Evolutionary conservation across 2,888 invertebrate species (phyloP).

Genomic region (Megalurothrips usitatus): DNA sequence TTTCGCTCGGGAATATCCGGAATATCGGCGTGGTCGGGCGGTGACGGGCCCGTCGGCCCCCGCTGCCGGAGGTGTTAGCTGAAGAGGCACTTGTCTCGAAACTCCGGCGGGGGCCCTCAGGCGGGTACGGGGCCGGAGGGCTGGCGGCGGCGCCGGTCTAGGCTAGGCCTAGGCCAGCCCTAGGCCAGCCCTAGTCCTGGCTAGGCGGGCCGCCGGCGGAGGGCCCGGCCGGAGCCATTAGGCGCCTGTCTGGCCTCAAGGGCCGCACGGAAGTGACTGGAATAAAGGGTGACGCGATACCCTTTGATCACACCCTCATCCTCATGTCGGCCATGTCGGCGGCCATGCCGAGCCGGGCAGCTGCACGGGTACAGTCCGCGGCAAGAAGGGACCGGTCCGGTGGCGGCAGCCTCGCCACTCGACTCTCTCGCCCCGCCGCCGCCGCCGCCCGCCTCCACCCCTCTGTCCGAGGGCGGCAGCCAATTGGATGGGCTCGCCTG

Average conservation of each 20-base stretch:
- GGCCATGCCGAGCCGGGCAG: not conserved
- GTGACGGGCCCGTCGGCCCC: too few relatives aligned
- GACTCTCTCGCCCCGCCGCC: too few relatives aligned
- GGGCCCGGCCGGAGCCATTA: too few relatives aligned
- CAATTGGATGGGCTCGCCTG: constrained; percentile 1
- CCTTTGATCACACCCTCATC: not conserved
- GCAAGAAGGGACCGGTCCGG: not conserved
- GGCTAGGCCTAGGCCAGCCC: too few relatives aligned
- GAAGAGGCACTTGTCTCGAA: not conserved
- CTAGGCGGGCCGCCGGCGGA: too few relatives aligned
- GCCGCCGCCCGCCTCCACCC: not conserved
- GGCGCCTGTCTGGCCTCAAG: not conserved
- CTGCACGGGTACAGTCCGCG: not conserved
- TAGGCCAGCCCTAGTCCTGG: too few relatives aligned
- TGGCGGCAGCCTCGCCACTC: not conserved
- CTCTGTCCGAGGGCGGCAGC: not conserved
- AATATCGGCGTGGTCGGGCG: too few relatives aligned
- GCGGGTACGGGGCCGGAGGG: too few relatives aligned
- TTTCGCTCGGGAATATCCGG: too few relatives aligned
- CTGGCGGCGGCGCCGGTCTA: too few relatives aligned
- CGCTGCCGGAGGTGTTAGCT: not conserved
- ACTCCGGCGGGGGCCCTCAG: not conserved
- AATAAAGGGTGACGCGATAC: too few relatives aligned
- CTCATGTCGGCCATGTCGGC: not conserved
- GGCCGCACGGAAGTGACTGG: not conserved